Conservation (phyloP, 2,797 vertebrate species). For the Leuciscus waleckii region DNA sequence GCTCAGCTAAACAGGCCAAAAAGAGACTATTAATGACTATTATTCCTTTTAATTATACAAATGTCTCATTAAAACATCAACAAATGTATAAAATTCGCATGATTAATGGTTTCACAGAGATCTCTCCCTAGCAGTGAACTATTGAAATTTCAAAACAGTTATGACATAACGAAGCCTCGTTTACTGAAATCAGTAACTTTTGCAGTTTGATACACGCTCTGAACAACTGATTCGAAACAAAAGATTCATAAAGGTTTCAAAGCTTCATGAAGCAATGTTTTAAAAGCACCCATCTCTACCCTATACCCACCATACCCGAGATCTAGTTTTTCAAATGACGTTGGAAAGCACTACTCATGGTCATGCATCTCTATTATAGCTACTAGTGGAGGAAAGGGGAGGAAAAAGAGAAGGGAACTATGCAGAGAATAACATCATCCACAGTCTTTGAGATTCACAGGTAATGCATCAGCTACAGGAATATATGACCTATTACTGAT, state of each 20-base stretch:
- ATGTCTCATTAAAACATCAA: too few species aligned
- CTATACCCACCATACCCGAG: neutral
- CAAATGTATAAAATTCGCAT: too few species aligned
- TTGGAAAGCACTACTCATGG: neutral
- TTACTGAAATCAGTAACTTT: too few species aligned
- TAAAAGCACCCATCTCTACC: neutral
- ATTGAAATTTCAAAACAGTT: too few species aligned
- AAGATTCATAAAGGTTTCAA: neutral
- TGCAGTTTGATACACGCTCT: neutral
- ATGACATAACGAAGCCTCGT: too few species aligned
- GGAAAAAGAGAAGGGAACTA: neutral
- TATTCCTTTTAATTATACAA: too few species aligned
- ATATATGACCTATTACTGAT: slow-evolving; percentile 31
- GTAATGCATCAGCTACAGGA: slow-evolving; percentile 9
- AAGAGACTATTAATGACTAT: too few species aligned
- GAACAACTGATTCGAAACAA: neutral
- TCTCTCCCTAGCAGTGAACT: neutral
- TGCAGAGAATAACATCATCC: neutral
- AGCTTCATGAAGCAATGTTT: neutral
- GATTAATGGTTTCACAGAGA: neutral
- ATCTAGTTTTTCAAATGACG: neutral
- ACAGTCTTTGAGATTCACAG: neutral
- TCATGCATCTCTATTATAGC: neutral
- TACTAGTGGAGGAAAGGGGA: neutral
- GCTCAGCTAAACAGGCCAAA: too few species aligned